Conservation (phyloP, 2,113 vertebrate species). For the Siniperca chuatsi region DNA sequence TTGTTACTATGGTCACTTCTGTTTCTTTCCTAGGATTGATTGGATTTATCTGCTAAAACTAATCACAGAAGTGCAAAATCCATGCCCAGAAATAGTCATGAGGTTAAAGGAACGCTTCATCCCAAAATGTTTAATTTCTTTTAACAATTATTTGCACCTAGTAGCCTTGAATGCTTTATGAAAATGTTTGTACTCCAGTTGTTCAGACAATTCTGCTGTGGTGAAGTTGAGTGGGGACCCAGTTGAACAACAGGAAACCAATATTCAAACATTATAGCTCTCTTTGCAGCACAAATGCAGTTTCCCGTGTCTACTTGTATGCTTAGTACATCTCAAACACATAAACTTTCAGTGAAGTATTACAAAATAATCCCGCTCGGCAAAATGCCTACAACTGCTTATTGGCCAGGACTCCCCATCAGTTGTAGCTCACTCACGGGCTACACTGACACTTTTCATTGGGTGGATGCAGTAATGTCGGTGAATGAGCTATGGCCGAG, state of each 20-base stretch:
- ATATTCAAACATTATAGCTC: background rate
- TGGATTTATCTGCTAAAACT: background rate
- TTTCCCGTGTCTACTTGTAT: background rate
- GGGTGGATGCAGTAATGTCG: constrained; percentile 40
- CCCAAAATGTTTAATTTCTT: background rate
- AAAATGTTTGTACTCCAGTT: background rate
- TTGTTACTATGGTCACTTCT: background rate
- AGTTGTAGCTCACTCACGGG: constrained; percentile 26
- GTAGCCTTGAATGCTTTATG: background rate
- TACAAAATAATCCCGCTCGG: background rate
- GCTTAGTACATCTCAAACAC: background rate
- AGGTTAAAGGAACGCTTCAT: background rate
- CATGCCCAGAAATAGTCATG: background rate
- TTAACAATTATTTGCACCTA: background rate
- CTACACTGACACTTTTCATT: constrained; percentile 19
- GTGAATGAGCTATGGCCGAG: constrained; percentile 21
- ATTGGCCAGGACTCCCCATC: background rate
- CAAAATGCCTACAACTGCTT: constrained; percentile 5
- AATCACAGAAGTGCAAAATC: background rate
- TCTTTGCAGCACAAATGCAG: background rate
- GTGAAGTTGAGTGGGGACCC: background rate
- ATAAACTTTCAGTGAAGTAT: background rate
- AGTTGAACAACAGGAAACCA: background rate
- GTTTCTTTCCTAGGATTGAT: constrained; percentile 1
- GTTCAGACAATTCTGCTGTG: background rate